Base-by-base conservation (phyloP, 2,797 vertebrate genomes). In the Poeciliopsis turneri region DNA sequence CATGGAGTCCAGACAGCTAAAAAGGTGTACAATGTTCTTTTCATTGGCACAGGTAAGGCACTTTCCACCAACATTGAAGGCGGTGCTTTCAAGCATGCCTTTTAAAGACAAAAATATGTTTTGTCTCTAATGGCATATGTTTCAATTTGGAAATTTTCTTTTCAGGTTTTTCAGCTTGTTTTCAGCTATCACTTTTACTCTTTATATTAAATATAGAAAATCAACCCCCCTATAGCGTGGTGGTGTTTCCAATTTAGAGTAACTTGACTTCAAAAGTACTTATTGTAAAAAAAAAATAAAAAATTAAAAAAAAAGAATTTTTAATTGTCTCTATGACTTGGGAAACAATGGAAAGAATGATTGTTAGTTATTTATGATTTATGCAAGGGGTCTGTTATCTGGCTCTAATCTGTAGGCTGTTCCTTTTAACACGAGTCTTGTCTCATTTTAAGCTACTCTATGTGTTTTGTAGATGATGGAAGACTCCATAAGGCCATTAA, bases 401-500 rank as follows among this genome's bases (percentile, higher is more conserved):
- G 12, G 25, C 13, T 43, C 11, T 70, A 3, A 45, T 16, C 28
- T 28, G 39, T 46, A 15, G 28, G 8, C 28, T 28, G 6, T 70
- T 23, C 12, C 41, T 25, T 45, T 15, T 28, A 68, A 72, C 20
- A 41, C 13, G 25, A 18, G 8, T 78, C 76, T n/a, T 30, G 16
- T 75, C n/a, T 61, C 41, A 83, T 57, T 71, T 68, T 3, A 79
- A 72, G 1, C 0, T 33, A 33, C 46, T 7, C 57, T 15, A 0
- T 79, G 9, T 83, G 2, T 76, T 41, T 86, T 86, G 33, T 90
- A 99, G 98, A 97, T 1, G 97, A 98, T 0, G 98, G 98, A 13
- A 92, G 94, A 81, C 92, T 99, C 81, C 98, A 99, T 90, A 99
- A 99, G 94, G 98, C 97, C 0, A 97, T 99, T 80, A 93, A 90